Evolutionary conservation across 2,888 invertebrate genomes (phyloP).

Genomic region (Torymus auratus): DNA sequence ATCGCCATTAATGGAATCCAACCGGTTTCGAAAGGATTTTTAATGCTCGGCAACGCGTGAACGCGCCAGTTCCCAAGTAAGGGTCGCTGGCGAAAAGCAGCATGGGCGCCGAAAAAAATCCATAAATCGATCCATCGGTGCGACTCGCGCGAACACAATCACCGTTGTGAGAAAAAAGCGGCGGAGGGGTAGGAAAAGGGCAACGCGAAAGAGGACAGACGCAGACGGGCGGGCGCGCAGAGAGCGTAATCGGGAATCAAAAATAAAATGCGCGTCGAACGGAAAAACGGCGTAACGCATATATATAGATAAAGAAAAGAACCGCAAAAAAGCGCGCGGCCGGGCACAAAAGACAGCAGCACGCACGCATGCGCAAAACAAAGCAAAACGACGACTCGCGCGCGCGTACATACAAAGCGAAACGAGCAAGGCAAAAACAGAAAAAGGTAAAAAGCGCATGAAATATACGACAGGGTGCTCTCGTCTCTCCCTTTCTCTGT

Average conservation of each 20-base stretch:
- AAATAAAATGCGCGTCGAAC: constrained; percentile 13
- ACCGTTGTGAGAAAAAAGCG: not conserved
- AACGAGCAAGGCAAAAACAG: constrained; percentile 8
- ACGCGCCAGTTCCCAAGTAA: not conserved
- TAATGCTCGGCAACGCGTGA: constrained; percentile 23
- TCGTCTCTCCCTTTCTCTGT: not conserved
- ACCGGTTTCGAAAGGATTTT: constrained; percentile 43
- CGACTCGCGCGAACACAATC: constrained; percentile 33
- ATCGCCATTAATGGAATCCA: constrained; percentile 18
- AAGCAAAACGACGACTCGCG: not conserved
- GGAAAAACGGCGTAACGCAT: constrained; percentile 25
- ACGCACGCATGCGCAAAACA: not conserved
- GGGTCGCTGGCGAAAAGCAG: not conserved
- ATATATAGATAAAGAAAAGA: constrained; percentile 43
- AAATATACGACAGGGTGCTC: constrained; percentile 38
- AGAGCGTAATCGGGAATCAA: constrained; percentile 36
- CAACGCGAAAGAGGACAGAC: not conserved
- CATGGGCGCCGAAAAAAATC: constrained; percentile 22
- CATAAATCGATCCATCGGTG: constrained; percentile 42
- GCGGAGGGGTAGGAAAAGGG: not conserved
- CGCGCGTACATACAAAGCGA: not conserved
- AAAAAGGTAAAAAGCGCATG: constrained; percentile 42
- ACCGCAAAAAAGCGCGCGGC: constrained; percentile 22
- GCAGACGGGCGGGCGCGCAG: not conserved
- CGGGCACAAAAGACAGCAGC: constrained; percentile 23